Evolutionary conservation across 2,113 vertebrate genomes (phyloP).

Genomic region (Baryphthengus martii): DNA sequence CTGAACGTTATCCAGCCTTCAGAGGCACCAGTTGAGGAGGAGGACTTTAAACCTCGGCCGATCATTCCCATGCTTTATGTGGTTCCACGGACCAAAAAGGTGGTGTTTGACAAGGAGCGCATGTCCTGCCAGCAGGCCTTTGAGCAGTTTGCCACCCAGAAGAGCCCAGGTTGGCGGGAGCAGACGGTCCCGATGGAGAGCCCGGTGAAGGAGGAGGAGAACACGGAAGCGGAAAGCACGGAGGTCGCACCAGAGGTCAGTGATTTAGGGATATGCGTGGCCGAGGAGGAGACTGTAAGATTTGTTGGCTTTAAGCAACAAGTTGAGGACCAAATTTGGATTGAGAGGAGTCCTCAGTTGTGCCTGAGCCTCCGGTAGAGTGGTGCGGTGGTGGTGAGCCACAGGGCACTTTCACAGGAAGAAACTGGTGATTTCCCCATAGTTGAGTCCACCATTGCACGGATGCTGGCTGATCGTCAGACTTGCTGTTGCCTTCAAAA

Average conservation of each 20-base stretch:
- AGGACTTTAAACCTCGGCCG: slow-evolving; percentile 57
- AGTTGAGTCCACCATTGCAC: background rate
- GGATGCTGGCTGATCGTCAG: background rate
- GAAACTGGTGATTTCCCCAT: background rate
- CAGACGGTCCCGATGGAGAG: background rate
- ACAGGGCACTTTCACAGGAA: background rate
- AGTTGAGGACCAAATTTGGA: background rate
- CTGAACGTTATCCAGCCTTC: slow-evolving; percentile 60
- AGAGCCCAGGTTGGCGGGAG: slow-evolving; percentile 14
- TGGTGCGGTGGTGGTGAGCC: background rate
- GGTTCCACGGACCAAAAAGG: slow-evolving; percentile 67
- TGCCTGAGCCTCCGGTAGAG: background rate
- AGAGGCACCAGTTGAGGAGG: slow-evolving; percentile 4
- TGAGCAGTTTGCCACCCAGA: slow-evolving; percentile 76
- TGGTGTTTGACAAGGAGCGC: slow-evolving; percentile 62
- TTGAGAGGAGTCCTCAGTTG: background rate
- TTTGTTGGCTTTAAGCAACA: background rate
- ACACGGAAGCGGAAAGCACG: background rate
- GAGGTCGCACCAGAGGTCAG: background rate
- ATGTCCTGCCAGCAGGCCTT: slow-evolving; percentile 82
- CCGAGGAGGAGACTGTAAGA: fast-evolving
- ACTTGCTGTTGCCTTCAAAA: background rate
- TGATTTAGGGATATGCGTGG: slow-evolving; percentile 8
- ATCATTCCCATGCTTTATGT: slow-evolving; percentile 81
- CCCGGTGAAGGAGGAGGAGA: slow-evolving; percentile 28